Conservation (phyloP, 2,797 vertebrate genomes). For the Margarornis squamiger region DNA sequence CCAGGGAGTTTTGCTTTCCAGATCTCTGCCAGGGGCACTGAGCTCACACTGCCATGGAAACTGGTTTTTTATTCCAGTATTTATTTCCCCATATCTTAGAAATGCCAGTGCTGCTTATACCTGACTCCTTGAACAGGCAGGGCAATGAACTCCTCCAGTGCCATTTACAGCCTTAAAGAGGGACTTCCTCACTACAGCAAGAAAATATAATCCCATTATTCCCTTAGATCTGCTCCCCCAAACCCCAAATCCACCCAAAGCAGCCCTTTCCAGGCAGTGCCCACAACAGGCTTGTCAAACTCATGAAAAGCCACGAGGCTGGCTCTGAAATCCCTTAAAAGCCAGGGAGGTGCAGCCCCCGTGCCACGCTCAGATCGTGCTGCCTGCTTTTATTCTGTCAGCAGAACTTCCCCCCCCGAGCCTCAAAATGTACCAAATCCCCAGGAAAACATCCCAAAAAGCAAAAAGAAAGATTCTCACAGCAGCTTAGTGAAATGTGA, state of each 20-base stretch:
- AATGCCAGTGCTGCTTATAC: background rate
- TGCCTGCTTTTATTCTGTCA: background rate
- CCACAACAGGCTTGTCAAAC: background rate
- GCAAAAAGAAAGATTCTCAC: background rate
- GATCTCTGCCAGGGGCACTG: background rate
- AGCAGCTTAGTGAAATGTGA: background rate
- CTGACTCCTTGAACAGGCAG: background rate
- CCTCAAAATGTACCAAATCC: background rate
- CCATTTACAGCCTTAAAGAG: background rate
- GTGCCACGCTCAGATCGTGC: background rate
- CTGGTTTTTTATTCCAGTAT: background rate
- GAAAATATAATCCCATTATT: background rate
- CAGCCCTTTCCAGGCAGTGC: background rate
- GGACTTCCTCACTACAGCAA: background rate
- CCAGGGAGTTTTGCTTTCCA: background rate
- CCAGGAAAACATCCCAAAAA: background rate
- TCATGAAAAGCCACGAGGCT: background rate
- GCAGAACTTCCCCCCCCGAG: background rate
- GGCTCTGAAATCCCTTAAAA: background rate
- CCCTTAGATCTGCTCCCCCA: background rate
- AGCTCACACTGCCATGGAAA: background rate
- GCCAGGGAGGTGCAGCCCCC: background rate
- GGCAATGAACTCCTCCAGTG: background rate
- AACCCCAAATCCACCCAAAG: background rate
- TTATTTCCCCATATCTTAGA: background rate